phyloP scores from a whole-genome alignment of 2,888 invertebrate genomes.

The Carabus problematicus region DNA sequence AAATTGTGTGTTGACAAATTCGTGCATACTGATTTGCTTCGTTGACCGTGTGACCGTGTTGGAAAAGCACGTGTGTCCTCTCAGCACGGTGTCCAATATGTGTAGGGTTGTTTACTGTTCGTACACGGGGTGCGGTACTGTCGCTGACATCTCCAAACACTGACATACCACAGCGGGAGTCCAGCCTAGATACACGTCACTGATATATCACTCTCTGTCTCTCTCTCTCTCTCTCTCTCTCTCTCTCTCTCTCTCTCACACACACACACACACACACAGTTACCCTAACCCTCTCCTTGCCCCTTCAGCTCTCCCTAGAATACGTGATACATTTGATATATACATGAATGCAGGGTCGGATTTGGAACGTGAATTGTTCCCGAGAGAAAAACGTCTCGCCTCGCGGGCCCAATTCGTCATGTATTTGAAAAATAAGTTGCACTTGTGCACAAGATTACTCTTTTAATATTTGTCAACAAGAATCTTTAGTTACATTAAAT shows the following conservation, averaged over 20 bases:
- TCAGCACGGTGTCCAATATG: not conserved
- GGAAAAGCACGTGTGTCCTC: not conserved
- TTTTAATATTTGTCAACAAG: no score
- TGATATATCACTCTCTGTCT: not conserved
- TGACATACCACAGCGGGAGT: conserved; percentile 11
- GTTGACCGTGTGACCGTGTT: not conserved
- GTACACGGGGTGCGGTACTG: not conserved
- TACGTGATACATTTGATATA: no score
- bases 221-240: not conserved
- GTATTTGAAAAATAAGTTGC: no score
- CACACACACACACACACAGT: not conserved
- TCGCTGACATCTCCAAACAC: not conserved
- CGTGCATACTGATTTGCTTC: not conserved
- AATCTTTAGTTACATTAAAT: no score
- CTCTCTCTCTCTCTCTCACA: not conserved
- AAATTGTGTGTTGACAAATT: not conserved
- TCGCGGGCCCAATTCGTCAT: no score
- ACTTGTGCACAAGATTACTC: no score
- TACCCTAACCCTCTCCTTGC: no score
- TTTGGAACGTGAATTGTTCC: no score
- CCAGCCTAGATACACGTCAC: conserved; percentile 7
- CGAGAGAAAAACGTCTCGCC: no score
- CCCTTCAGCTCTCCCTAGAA: no score
- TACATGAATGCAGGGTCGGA: no score
- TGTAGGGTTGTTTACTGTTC: conserved; percentile 6